Evolutionary conservation across 2,888 invertebrate genomes (phyloP).

Genomic region (Frankliniella fusca): DNA sequence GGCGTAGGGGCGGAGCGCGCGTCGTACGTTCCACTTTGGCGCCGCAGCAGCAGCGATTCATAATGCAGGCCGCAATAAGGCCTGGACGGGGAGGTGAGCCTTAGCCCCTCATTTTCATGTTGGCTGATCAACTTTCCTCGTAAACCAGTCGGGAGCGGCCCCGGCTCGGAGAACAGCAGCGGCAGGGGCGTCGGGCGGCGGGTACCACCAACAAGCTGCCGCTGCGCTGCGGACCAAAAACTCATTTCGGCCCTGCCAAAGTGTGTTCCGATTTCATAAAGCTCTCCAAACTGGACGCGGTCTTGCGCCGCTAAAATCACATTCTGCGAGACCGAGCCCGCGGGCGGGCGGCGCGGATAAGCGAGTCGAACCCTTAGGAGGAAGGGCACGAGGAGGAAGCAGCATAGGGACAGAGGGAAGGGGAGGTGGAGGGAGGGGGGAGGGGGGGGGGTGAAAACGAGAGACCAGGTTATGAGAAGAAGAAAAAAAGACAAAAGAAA

Average conservation of each 20-base stretch:
- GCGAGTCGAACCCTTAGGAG: no score
- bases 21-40: not conserved
- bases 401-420: no score
- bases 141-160: not conserved
- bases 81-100: not conserved
- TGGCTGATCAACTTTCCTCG: slow-evolving; percentile 24
- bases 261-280: slow-evolving; percentile 16
- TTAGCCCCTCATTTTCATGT: slow-evolving; percentile 6
- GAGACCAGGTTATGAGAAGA: no score
- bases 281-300: not conserved
- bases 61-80: slow-evolving; percentile 5
- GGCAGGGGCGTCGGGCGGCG: not conserved
- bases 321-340: no score
- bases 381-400: no score
- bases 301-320: no score
- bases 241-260: not conserved
- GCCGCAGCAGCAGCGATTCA: not conserved
- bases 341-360: no score
- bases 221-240: slow-evolving; percentile 4
- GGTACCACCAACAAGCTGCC: no score
- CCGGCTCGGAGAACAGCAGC: not conserved
- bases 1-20: not conserved
- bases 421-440: no score
- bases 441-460: no score
- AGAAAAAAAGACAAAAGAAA: no score